Evolutionary conservation across 2,797 vertebrate species (phyloP).

Genomic region (Natrix natrix): DNA sequence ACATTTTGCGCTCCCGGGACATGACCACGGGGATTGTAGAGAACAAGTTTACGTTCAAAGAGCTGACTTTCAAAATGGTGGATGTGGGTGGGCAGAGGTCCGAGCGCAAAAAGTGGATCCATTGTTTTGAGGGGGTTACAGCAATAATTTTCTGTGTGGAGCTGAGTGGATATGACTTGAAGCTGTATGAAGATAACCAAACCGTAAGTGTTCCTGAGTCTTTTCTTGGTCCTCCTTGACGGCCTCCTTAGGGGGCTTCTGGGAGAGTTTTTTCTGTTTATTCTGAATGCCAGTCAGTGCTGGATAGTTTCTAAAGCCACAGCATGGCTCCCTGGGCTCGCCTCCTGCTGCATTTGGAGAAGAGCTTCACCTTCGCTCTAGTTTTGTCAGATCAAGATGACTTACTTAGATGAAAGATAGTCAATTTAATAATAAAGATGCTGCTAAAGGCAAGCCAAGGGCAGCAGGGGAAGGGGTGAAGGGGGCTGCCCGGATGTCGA

Average conservation of each 20-base stretch:
- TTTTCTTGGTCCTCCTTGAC: not conserved
- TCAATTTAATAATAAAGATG: not conserved
- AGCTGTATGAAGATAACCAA: conserved; percentile 99
- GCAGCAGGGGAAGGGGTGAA: not conserved
- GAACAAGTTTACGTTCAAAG: conserved; percentile 99
- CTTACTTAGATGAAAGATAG: not conserved
- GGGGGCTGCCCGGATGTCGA: not conserved
- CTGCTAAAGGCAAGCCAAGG: not conserved
- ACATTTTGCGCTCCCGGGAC: conserved; percentile 96
- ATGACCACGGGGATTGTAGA: conserved; percentile 99
- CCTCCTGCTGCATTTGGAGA: not conserved
- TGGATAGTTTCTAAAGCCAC: not conserved
- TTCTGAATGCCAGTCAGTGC: not conserved
- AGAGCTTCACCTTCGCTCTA: not conserved
- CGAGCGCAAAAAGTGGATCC: conserved; percentile 99
- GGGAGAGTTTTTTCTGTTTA: not conserved
- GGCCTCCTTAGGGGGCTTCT: not conserved
- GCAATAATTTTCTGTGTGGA: conserved; percentile 99
- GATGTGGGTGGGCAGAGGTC: conserved; percentile 98
- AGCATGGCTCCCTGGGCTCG: no score
- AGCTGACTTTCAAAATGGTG: conserved; percentile 99
- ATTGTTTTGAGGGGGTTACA: conserved; percentile 98
- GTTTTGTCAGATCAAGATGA: not conserved
- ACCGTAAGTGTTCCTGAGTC: conserved; percentile 82
- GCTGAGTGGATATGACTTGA: conserved; percentile 98